Conservation (phyloP, 2,113 vertebrate genomes). For the Oceanites oceanicus region DNA sequence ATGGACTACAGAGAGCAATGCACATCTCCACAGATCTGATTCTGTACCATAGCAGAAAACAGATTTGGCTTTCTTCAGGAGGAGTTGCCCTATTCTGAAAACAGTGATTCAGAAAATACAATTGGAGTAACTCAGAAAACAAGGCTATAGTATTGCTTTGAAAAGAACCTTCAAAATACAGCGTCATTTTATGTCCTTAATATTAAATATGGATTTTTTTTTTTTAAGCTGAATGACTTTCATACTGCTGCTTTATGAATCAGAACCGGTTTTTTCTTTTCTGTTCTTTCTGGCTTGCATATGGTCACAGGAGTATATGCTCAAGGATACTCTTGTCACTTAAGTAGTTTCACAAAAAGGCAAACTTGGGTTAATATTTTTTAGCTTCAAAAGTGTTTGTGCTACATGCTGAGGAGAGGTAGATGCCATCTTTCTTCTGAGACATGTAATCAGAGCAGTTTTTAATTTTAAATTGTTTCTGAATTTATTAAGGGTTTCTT, state of each 20-base stretch:
- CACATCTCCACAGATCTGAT: neutral
- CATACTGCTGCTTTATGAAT: neutral
- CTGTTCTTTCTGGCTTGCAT: neutral
- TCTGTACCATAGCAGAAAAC: neutral
- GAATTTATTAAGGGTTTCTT: neutral
- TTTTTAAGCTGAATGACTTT: neutral
- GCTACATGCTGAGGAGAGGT: neutral
- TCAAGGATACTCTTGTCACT: neutral
- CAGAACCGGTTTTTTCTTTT: neutral
- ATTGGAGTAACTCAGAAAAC: neutral
- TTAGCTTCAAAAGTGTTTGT: neutral
- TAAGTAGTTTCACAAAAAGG: neutral
- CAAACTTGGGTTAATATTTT: neutral
- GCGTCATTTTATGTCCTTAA: neutral
- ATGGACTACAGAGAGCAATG: neutral
- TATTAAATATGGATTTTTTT: neutral
- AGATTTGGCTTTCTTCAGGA: neutral
- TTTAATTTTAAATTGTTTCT: neutral
- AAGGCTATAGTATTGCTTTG: neutral
- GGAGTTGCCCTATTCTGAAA: neutral
- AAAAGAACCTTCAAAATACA: neutral
- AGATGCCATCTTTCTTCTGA: neutral
- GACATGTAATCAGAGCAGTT: neutral
- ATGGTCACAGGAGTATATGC: neutral
- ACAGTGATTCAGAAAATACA: neutral